Percentiles rank a stretch among this genome's conserved stretches.
Conservation (phyloP, 2,113 vertebrate genomes). For the Elgaria multicarinata region DNA sequence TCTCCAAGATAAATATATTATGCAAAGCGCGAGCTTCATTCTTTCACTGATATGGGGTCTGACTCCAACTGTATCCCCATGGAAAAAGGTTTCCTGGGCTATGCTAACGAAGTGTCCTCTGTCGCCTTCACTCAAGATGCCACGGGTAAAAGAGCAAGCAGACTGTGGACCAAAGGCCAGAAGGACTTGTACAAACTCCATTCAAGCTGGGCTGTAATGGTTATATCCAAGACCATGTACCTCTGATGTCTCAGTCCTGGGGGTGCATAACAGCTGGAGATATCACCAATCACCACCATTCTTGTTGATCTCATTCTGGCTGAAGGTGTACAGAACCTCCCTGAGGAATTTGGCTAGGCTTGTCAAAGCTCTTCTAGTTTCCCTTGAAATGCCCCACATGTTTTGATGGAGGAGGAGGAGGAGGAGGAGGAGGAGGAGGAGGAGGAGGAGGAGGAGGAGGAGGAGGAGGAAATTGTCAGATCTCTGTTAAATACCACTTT, state of each 20-base stretch:
- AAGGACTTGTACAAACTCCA: background rate
- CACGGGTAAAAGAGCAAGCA: background rate
- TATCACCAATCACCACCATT: background rate
- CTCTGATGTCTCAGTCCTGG: background rate
- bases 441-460: no score
- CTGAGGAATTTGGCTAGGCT: no score
- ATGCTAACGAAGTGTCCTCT: slow-evolving; percentile 6
- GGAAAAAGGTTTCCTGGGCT: slow-evolving; percentile 42
- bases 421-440: no score
- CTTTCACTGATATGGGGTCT: slow-evolving; percentile 68
- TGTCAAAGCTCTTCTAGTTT: background rate
- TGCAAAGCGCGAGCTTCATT: slow-evolving; percentile 77
- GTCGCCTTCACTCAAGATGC: slow-evolving; percentile 6
- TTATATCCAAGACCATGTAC: background rate
- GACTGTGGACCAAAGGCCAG: slow-evolving; percentile 3
- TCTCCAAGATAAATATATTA: slow-evolving; percentile 83
- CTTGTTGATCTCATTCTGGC: background rate
- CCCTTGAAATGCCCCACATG: background rate
- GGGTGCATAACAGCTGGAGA: no score
- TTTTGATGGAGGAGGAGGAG: no score
- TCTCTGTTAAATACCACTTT: background rate
- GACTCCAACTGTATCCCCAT: slow-evolving; percentile 61
- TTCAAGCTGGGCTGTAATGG: background rate
- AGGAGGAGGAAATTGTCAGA: background rate
- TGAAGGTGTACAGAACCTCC: background rate